Evolutionary conservation across 2,888 invertebrate species (phyloP).

Genomic region (Dryococelus australis): DNA sequence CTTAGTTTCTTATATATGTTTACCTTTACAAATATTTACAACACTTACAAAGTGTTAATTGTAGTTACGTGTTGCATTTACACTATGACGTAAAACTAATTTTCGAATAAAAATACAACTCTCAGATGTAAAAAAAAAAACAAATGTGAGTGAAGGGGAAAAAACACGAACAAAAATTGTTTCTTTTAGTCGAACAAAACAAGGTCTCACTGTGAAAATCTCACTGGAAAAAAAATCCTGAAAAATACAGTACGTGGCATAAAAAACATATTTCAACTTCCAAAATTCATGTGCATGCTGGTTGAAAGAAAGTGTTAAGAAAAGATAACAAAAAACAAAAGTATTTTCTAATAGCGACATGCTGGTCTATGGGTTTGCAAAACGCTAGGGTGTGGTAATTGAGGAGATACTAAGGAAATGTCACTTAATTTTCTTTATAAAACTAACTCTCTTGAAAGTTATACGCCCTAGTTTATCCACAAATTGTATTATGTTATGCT

Average conservation of each 20-base stretch:
- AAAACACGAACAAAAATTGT: background rate
- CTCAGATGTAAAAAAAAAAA: background rate
- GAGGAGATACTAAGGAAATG: background rate
- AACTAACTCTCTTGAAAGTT: no score
- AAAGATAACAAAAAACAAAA: conserved; percentile 13
- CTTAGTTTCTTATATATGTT: no score
- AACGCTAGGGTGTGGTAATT: background rate
- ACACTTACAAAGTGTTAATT: background rate
- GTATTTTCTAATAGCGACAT: conserved; percentile 17
- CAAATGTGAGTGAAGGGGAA: background rate
- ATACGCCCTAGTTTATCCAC: no score
- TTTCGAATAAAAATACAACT: background rate
- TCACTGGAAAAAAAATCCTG: conserved; percentile 10
- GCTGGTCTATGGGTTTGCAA: background rate
- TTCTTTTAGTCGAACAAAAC: background rate
- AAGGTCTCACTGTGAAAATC: background rate
- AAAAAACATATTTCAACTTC: background rate
- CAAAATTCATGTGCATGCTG: background rate
- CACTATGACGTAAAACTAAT: background rate
- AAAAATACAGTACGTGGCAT: background rate
- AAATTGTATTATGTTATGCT: no score
- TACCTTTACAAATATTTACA: no score
- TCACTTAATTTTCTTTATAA: background rate
- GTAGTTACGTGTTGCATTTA: background rate
- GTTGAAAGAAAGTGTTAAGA: background rate